phyloP scores from a whole-genome alignment of 2,797 vertebrate species.

The Hoplostethus atlanticus region DNA sequence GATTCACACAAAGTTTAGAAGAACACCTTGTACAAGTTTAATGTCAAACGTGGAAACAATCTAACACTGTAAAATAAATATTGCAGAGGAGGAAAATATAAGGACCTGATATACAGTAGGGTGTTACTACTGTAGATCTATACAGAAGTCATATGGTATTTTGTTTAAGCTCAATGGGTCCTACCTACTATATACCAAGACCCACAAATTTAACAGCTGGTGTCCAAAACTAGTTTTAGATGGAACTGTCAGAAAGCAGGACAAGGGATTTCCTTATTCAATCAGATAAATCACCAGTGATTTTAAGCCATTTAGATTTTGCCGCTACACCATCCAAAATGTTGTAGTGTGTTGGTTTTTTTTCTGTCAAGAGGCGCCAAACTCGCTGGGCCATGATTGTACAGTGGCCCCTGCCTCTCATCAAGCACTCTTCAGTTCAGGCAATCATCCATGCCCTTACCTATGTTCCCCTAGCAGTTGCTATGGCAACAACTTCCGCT shows the following conservation, averaged over 20 bases:
- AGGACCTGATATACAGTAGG: constrained; percentile 18
- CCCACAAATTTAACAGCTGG: constrained; percentile 5
- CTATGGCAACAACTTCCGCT: constrained; percentile 82
- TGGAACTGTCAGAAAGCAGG: constrained; percentile 38
- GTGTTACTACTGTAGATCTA: neutral
- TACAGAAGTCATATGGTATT: constrained; percentile 15
- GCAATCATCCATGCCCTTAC: constrained; percentile 84
- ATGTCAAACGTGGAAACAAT: constrained; percentile 56
- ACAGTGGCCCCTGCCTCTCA: constrained; percentile 74
- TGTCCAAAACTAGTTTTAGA: constrained; percentile 38
- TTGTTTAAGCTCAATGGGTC: constrained; percentile 6
- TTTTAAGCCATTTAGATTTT: constrained; percentile 58
- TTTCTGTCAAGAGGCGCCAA: constrained; percentile 51
- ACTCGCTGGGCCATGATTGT: constrained; percentile 73
- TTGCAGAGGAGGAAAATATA: constrained; percentile 26
- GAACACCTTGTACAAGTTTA: constrained; percentile 76
- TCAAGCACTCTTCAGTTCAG: constrained; percentile 81
- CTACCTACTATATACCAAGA: neutral
- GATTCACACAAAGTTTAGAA: constrained; percentile 67
- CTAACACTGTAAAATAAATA: constrained; percentile 31
- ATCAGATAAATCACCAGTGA: constrained; percentile 38
- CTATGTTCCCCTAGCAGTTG: constrained; percentile 79
- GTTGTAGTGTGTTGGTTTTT: constrained; percentile 22
- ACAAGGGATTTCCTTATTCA: constrained; percentile 46
- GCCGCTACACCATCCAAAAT: constrained; percentile 33